These are phyloP conservation scores for Pantala flavescens DNA, from an alignment of 1,140 invertebrate species.

Conservation along the genomic window DNA sequence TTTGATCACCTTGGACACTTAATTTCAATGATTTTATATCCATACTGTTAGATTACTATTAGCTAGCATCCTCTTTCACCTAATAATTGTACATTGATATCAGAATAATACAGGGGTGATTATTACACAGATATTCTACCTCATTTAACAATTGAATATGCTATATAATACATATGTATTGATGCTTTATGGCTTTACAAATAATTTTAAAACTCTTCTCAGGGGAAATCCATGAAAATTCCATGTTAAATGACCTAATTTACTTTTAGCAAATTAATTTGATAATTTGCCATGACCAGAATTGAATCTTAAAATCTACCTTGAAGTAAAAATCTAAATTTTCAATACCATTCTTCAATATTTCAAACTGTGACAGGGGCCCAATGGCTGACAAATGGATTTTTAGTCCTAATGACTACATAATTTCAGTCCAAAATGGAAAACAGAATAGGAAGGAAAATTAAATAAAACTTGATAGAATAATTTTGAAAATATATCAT, in stretches of 20 bases:
- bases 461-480: no score
- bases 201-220: background rate
- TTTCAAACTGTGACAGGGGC: background rate
- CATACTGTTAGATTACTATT: background rate
- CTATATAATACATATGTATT: background rate
- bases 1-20: constrained; percentile 6
- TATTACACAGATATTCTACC: constrained; percentile 3
- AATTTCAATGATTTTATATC: constrained; percentile 5
- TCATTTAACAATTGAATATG: constrained; percentile 8
- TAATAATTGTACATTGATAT: constrained; percentile 11
- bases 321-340: background rate
- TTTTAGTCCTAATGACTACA: background rate
- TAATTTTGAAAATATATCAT: no score
- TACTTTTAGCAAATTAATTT: background rate
- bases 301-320: background rate
- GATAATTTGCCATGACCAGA: background rate
- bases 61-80: background rate
- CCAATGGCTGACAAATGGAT: constrained; percentile 8
- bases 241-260: background rate
- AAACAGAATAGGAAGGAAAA: no score
- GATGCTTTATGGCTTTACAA: background rate
- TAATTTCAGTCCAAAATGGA: background rate
- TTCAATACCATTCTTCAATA: background rate
- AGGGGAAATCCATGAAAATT: background rate
- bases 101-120: constrained; percentile 4